Evolutionary conservation across 2,113 vertebrate species (phyloP).

Genomic region (Muntiacus reevesi): DNA sequence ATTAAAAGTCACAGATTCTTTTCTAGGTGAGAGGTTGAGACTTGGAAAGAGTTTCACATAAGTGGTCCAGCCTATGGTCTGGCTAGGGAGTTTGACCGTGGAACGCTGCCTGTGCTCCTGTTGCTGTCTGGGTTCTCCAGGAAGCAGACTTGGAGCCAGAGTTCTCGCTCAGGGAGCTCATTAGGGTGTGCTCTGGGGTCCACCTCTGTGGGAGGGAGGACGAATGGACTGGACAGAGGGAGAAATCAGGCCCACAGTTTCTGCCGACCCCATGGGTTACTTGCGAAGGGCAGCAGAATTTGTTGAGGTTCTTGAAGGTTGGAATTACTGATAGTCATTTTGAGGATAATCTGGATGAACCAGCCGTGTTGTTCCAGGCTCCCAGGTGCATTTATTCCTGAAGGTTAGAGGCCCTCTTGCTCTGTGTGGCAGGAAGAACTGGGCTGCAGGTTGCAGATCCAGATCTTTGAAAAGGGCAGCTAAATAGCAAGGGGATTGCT

Average conservation of each 20-base stretch:
- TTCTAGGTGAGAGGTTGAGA: neutral
- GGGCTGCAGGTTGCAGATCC: neutral
- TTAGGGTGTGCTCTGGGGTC: neutral
- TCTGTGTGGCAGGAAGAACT: neutral
- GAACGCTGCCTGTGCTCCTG: neutral
- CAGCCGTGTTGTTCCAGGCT: neutral
- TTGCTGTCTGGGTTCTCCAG: neutral
- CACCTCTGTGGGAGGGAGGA: neutral
- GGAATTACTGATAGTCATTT: neutral
- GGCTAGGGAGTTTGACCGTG: neutral
- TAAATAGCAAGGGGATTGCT: neutral
- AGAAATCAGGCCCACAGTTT: neutral
- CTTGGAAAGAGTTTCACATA: neutral
- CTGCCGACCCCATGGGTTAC: accelerated
- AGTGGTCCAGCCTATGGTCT: neutral
- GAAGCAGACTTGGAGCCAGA: neutral
- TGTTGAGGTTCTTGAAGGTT: neutral
- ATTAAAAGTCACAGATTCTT: accelerated
- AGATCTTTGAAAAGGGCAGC: neutral
- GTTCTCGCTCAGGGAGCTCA: neutral
- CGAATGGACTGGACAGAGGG: neutral
- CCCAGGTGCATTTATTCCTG: neutral
- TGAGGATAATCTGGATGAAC: neutral
- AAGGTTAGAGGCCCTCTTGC: neutral
- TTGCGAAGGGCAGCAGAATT: neutral